phyloP scores from a whole-genome alignment of 2,797 vertebrate genomes.

The Peromyscus attwateri region DNA sequence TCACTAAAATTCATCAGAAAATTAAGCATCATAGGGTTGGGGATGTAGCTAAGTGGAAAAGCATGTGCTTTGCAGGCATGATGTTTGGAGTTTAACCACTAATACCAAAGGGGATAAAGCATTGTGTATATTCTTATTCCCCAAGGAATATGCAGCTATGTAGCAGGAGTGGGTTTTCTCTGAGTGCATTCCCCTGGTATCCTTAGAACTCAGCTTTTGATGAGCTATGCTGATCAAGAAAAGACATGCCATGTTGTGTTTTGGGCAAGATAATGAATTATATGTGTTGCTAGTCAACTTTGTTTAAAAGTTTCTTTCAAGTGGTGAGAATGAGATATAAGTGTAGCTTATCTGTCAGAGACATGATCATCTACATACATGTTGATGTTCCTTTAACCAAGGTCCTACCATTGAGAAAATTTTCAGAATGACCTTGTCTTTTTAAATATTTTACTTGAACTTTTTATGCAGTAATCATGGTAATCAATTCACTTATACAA shows the following conservation, averaged over 20 bases:
- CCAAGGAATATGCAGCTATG: background rate
- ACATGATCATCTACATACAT: background rate
- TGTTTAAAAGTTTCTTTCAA: slow-evolving; percentile 22
- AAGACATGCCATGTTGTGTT: background rate
- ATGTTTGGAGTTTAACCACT: background rate
- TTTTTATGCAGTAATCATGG: background rate
- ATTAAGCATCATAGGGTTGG: background rate
- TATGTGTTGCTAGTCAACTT: background rate
- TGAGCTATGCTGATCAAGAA: slow-evolving; percentile 29
- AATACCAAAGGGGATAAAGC: background rate
- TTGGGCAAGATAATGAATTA: background rate
- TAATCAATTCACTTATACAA: background rate
- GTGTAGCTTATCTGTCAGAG: background rate
- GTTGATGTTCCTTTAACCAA: background rate
- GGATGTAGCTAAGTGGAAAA: background rate
- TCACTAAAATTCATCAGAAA: slow-evolving; percentile 20
- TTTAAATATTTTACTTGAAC: background rate
- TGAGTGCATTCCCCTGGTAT: background rate
- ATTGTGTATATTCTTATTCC: background rate
- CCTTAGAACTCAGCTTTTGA: background rate
- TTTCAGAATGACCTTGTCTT: background rate
- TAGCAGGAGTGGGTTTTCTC: background rate
- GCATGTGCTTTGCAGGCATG: background rate
- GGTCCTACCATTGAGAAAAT: background rate
- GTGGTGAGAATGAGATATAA: background rate